Percentiles rank a stretch among this genome's conserved stretches.
Evolutionary conservation across 2,797 vertebrate genomes (phyloP).

Genomic region (Trachops cirrhosus): DNA sequence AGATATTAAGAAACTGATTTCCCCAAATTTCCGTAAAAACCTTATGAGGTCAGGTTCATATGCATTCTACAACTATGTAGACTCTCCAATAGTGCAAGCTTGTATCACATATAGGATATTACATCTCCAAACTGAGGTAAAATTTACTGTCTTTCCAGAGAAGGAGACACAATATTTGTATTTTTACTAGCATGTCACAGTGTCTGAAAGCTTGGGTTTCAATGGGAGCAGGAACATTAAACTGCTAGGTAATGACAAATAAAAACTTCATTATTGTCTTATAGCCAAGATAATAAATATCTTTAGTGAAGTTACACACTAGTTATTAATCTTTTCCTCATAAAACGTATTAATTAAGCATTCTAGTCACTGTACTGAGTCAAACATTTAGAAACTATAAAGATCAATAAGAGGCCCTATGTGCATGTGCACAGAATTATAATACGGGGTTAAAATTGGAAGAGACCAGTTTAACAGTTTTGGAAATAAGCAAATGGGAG

Average conservation of each 20-base stretch:
- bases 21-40: not conserved
- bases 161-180: not conserved
- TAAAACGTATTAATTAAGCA: not conserved
- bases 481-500: not conserved
- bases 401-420: not conserved
- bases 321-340: not conserved
- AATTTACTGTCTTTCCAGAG: conserved; percentile 2
- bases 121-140: not conserved
- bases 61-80: not conserved
- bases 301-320: not conserved
- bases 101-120: not conserved
- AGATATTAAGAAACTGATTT: not conserved
- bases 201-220: conserved; percentile 33
- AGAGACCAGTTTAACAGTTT: not conserved
- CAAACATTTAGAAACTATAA: not conserved
- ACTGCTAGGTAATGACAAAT: not conserved
- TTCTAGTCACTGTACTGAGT: not conserved
- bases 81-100: not conserved
- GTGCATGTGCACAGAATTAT: not conserved
- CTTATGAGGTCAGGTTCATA: not conserved
- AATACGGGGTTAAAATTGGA: not conserved
- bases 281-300: conserved; percentile 12
- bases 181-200: conserved; percentile 34
- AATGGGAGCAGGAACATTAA: not conserved
- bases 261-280: not conserved